Evolutionary conservation across 1,140 invertebrate species (phyloP), one percentile per base, ranked within the genome.

Genomic region (Lasaia peninsularis): DNA sequence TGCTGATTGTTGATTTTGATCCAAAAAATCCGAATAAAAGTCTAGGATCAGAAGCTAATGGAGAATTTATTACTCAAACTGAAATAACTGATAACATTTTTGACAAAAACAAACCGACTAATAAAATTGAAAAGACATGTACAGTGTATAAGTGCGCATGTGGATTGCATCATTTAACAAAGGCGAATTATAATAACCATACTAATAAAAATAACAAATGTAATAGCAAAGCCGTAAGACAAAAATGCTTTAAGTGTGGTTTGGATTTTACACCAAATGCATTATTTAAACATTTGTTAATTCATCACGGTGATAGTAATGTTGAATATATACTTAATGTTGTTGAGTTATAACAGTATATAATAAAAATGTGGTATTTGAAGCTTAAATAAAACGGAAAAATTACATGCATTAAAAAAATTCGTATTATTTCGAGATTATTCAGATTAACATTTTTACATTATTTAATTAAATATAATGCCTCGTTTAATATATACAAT

Each of bases 121-220:
- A 51, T 37, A 33, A 56, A 33, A 16, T 21, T 44, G 55, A 64
- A 65, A 65, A 62, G 44, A 52, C 35, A 8, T 57, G 37, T 10
- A 70, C 61, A 48, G 50, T 84, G 34, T 84, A 77, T 60, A 80
- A 72, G 62, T 84, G 77, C 56, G 8, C 44, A 7, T 85, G 81
- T 62, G 75, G 73, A 6, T 56, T 80, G 32, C 69, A 84, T 67
- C 80, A 75, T 63, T 49, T 84, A 35, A 65, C 69, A 28, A 34
- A 67, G 56, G 10, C 18, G 24, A 60, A 57, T 58, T 61, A 67
- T 32, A 48, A 54, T n/a, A 44, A 62, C 16, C 77, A 82, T 60
- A 11, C 24, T 52, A 7, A 52, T 60, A 18, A 65, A 60, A 51
- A 57, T 50, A n/a, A 60, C 56, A 34, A 49, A 49, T 37, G 57